Evolutionary conservation across 1,140 invertebrate genomes (phyloP).

Genomic region (Lamellibrachia luymesi): DNA sequence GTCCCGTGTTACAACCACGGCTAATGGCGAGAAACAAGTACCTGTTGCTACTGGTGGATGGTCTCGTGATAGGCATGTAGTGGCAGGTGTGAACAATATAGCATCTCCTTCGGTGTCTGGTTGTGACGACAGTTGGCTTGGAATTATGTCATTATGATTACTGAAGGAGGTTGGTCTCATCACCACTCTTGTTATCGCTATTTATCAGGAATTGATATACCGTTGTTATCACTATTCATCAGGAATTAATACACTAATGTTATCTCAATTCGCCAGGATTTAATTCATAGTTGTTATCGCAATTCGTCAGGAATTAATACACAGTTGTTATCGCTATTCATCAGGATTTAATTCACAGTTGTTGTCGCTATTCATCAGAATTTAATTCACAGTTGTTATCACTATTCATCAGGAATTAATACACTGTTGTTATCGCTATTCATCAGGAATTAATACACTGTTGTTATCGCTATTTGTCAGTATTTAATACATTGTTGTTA

Average conservation of each 20-base stretch:
- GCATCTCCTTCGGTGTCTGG: neutral
- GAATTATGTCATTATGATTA: neutral
- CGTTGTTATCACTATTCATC: neutral
- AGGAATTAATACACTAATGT: neutral
- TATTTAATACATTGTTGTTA: too few species aligned
- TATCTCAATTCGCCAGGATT: too few species aligned
- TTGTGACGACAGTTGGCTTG: neutral
- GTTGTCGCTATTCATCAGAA: too few species aligned
- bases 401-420: neutral
- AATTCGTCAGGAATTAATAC: too few species aligned
- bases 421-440: too few species aligned
- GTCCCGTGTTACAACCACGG: conserved; percentile 70
- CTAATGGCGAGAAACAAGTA: neutral
- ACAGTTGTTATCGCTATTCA: too few species aligned
- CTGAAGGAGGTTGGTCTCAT: neutral
- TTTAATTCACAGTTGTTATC: neutral
- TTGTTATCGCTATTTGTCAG: too few species aligned
- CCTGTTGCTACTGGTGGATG: neutral
- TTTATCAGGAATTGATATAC: neutral
- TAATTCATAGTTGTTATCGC: too few species aligned
- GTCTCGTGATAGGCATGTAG: neutral
- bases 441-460: too few species aligned
- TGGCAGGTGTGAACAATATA: neutral
- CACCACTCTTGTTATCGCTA: neutral
- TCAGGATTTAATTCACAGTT: too few species aligned